Base-by-base conservation (phyloP, 2,888 invertebrate genomes). In the Caenorhabditis zanzibari region DNA sequence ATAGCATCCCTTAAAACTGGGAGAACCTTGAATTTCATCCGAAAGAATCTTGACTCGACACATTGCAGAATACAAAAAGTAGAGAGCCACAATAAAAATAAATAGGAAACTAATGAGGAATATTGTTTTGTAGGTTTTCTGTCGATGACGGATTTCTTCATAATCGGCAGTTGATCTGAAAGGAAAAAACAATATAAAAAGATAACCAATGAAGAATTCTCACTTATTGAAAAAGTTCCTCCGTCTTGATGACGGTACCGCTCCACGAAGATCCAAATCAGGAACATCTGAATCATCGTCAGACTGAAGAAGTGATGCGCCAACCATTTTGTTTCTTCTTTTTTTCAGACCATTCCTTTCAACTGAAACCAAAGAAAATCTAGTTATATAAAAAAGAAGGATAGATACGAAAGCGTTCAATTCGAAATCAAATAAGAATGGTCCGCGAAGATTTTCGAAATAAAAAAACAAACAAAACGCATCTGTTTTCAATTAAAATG, bases 251-350 rank as follows among this genome's bases (percentile, higher is more conserved):
- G 68, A 76, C 0, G 59, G 32, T 22, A 64, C 28, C 22, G 56
- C 24, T 16, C 75, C 72, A 10, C 82, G 49, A 14, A 82, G 52
- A 52, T 82, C 82, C 72, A 82, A 69, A 64, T 82, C 82, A 19
- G 82, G 82, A 22, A 82, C 82, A 47, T 82, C 82, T 38, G 82
- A 82, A 68, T 82, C 82, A 32, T 82, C 82, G 38, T 82, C 82
- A 38, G 82, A 82, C 35, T 82, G 82, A 4, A 82, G 63, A 61
- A 82, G 69, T n/a, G 77, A 79, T 19, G 64, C 77, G 14, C 82
- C 82, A 41, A 82, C 82, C 82, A 82, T 82, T 71, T 26, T 76
- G n/a, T n/a, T 54, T 47, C 47, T 41, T 72, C 28, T 52, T 69
- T 10, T 35, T 41, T 56, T 75, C 32, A 47, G 32, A 69, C 44